Evolutionary conservation across 2,113 vertebrate species (phyloP).

Genomic region (Petroica traversi): DNA sequence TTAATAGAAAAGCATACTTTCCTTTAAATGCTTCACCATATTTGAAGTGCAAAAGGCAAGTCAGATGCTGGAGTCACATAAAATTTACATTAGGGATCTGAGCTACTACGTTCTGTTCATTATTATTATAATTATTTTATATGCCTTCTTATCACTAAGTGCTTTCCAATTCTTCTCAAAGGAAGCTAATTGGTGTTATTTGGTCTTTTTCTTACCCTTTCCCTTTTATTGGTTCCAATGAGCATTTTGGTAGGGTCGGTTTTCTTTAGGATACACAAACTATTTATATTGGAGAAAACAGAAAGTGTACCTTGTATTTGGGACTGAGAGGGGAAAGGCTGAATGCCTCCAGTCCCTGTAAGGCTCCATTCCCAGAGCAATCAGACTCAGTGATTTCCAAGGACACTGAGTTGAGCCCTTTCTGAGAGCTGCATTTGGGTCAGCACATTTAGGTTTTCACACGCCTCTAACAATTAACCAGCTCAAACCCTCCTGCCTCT

Average conservation of each 20-base stretch:
- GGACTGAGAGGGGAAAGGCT: neutral
- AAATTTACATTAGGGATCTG: neutral
- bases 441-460: neutral
- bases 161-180: neutral
- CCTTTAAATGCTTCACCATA: neutral
- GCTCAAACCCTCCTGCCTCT: neutral
- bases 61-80: neutral
- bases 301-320: neutral
- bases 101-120: neutral
- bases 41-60: neutral
- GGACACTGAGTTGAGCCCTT: neutral
- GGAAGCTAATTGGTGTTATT: neutral
- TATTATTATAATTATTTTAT: neutral
- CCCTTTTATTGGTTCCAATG: neutral
- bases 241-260: neutral
- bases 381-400: neutral
- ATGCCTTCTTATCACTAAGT: neutral
- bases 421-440: neutral
- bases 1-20: neutral
- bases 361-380: neutral
- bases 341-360: neutral
- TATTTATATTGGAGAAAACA: neutral
- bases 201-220: neutral
- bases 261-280: neutral
- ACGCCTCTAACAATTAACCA: neutral